Evolutionary conservation across 2,113 vertebrate species (phyloP).

Genomic region (Loxodonta africana): DNA sequence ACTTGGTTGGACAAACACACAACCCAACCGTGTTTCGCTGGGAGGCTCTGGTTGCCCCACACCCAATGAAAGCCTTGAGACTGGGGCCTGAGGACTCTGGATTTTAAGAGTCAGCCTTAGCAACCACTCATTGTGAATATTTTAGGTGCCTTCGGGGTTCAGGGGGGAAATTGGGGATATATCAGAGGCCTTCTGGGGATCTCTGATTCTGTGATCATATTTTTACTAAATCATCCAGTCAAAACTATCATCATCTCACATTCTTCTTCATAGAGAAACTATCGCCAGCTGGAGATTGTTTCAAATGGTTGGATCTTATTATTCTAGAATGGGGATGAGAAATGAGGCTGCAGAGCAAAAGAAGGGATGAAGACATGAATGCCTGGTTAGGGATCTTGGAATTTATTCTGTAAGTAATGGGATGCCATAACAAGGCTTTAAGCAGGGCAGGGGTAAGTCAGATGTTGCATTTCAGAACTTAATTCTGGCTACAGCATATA

Average conservation of each 20-base stretch:
- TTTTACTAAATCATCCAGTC: constrained; percentile 35
- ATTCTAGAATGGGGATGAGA: constrained; percentile 45
- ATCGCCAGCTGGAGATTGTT: neutral
- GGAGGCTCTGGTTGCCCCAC: neutral
- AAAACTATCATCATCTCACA: constrained; percentile 1
- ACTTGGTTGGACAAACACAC: neutral
- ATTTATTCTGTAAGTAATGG: constrained; percentile 34
- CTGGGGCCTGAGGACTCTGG: neutral
- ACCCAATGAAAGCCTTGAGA: constrained; percentile 31
- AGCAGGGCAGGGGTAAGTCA: neutral
- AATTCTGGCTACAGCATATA: constrained; percentile 29
- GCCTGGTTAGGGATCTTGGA: constrained; percentile 22
- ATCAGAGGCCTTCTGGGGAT: neutral
- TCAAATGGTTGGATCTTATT: neutral
- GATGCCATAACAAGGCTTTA: constrained; percentile 27
- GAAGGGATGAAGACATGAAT: neutral
- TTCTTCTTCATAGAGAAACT: neutral
- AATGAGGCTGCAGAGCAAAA: constrained; percentile 35
- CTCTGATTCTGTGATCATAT: constrained; percentile 3
- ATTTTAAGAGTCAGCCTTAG: constrained; percentile 32
- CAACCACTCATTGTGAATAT: neutral
- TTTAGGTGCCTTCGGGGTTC: neutral
- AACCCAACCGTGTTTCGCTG: neutral
- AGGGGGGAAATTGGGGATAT: neutral
- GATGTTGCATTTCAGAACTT: constrained; percentile 44